Base-by-base conservation (phyloP, 2,113 vertebrate genomes). In the Ophiodon elongatus region DNA sequence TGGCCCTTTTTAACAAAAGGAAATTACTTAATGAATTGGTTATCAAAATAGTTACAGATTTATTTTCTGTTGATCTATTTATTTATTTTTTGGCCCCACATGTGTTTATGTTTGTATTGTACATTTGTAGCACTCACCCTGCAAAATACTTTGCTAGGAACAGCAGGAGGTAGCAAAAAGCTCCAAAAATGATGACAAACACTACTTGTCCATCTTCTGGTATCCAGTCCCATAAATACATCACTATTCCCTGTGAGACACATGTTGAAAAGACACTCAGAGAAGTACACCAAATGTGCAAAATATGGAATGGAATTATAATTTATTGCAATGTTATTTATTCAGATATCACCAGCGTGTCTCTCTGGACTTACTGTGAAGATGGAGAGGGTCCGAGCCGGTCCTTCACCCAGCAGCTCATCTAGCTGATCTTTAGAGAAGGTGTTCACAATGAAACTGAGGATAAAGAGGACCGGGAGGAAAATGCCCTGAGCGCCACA, bases 121-220 rank as follows among this genome's bases (percentile, higher is more conserved):
- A 57, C 54, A 41, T 25, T 57, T 62, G 2, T 14, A 14, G 67
- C 66, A 86, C 91, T 93, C 86, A 96, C 95, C 95, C 82, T 59
- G 94, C 89, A 93, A 94, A 95, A 89, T 94, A 90, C 54, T 94
- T 96, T 52, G 95, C 87, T 29, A 96, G 89, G 76, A 93, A 92
- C 15, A 96, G 69, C 66, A 95, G 86, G 33, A 96, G 85, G 87
- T 95, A 96, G 85, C 93, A 95, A 81, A 91, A 82, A 27, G 78
- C 91, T 21, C 92, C 93, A 35, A 95, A 94, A 74, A 89, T 3
- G 41, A 96, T 88, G 21, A 96, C 86, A 77, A 86, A 93, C 27
- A 94, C 37, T 11, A 96, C 93, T 87, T 96, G 95, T 41, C 93
- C 91, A 7, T 96, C 95, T 86, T 96, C 95, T 77, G 96, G 96